Base-by-base conservation (phyloP, 2,113 vertebrate species). In the Hylia prasina region DNA sequence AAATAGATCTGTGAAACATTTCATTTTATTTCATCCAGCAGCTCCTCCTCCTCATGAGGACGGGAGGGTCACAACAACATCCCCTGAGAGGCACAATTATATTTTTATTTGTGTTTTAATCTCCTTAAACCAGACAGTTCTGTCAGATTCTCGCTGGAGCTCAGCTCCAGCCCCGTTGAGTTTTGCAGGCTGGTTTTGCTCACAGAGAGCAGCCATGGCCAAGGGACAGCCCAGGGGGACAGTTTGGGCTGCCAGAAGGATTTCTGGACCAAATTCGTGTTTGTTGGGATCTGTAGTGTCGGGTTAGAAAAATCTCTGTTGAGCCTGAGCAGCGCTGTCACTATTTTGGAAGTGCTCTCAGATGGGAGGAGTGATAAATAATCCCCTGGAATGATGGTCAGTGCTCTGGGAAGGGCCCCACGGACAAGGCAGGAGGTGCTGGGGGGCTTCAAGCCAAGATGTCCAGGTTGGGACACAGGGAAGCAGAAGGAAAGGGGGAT, bases 211-310 rank as follows among this genome's bases (percentile, higher is more conserved):
- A 60, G 75, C 10, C 57, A 68, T 65, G 93, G 94, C 80, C 87
- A 75, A 20, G 28, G 83, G 63, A 86, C 93, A 95, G 72, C 83
- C 94, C 89, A 21, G 42, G 75, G 94, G 82, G 76, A 80, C 80
- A 48, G 28, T 13, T 14, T 61, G 81, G 54, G 80, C 66, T 92
- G 82, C 82, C 93, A 86, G 53, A 88, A 90, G 33, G 47, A 51
- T 82, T 94, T 88, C 83, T 82, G 72, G 79, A 33, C 53, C 40
- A 94, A 33, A 8, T 35, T 35, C 4, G 1, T 4, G 65, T 73
- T 79, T 45, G 7, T n/a, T 82, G 39, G 72, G 83, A 77, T 82
- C 84, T 53, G 77, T 17, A 22, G 44, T 9, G 27, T 5, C 9
- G 30, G 10, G 31, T 39, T 73, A 53, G 91, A 86, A 93, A 81